A percentile compares a stretch with the other conserved stretches of the same genome.
Conservation (phyloP, 2,888 invertebrate genomes). For the Biston stratarius region DNA sequence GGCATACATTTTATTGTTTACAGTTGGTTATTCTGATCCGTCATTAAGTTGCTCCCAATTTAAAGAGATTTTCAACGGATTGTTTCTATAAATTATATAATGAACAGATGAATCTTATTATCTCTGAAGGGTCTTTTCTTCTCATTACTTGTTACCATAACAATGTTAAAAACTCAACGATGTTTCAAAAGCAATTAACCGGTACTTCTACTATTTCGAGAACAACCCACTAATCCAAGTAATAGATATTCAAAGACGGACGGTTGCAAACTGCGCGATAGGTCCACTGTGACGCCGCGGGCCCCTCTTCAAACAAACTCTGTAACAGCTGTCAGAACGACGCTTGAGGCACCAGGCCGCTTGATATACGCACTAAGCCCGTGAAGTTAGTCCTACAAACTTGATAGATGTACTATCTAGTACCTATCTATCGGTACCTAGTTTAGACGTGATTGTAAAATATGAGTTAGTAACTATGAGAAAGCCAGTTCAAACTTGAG, state of each 20-base stretch:
- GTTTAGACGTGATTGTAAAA: conserved; percentile 27
- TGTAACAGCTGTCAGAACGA: conserved; percentile 27
- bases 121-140: no score
- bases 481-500: no score
- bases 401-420: conserved; percentile 21
- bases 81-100: no score
- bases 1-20: no score
- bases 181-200: background rate
- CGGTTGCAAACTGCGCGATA: conserved; percentile 37
- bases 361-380: conserved; percentile 20
- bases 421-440: conserved; percentile 9
- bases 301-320: conserved; percentile 27
- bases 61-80: no score
- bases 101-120: no score
- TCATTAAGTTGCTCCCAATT: no score
- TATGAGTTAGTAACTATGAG: background rate
- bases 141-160: no score
- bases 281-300: conserved; percentile 38
- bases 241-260: conserved; percentile 1
- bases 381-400: conserved; percentile 1
- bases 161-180: background rate
- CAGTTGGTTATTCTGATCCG: no score
- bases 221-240: background rate
- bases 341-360: conserved; percentile 13
- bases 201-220: background rate